phyloP scores from a whole-genome alignment of 1,140 invertebrate species.

The Cherax quadricarinatus region DNA sequence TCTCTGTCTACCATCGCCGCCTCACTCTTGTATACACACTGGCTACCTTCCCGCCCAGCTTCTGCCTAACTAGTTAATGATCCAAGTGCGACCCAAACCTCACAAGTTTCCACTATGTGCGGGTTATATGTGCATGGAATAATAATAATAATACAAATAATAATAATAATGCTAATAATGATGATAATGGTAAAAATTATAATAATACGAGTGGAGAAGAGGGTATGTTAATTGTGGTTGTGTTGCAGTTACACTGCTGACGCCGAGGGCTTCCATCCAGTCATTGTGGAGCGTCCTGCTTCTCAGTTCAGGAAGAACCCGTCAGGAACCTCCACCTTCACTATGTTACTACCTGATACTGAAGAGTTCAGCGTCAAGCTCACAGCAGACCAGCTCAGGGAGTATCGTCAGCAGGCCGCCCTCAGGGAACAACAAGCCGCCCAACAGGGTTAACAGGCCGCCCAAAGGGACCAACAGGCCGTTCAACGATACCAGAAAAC shows the following conservation, averaged over 20 bases:
- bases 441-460: not conserved
- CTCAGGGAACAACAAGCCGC: not conserved
- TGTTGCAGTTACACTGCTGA: conserved; percentile 40
- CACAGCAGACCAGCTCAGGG: conserved; percentile 8
- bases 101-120: not conserved
- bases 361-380: conserved; percentile 14
- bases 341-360: conserved; percentile 35
- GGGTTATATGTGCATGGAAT: not conserved
- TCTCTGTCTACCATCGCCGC: too few species aligned
- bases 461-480: not conserved
- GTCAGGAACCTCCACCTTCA: not conserved
- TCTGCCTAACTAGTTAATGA: too few species aligned
- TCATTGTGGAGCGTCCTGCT: conserved; percentile 9
- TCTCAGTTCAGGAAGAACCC: conserved; percentile 7
- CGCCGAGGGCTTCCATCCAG: conserved; percentile 48
- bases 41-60: too few species aligned
- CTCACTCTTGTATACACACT: too few species aligned
- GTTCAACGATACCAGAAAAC: not conserved
- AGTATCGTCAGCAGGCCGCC: not conserved
- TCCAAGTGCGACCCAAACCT: too few species aligned
- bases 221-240: too few species aligned
- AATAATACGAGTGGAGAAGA: too few species aligned
- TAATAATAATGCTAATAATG: too few species aligned
- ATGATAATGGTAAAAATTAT: too few species aligned
- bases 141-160: too few species aligned